These are phyloP conservation scores for Hemiscyllium ocellatum DNA, from an alignment of 2,113 vertebrate genomes.

Conservation along the genomic window DNA sequence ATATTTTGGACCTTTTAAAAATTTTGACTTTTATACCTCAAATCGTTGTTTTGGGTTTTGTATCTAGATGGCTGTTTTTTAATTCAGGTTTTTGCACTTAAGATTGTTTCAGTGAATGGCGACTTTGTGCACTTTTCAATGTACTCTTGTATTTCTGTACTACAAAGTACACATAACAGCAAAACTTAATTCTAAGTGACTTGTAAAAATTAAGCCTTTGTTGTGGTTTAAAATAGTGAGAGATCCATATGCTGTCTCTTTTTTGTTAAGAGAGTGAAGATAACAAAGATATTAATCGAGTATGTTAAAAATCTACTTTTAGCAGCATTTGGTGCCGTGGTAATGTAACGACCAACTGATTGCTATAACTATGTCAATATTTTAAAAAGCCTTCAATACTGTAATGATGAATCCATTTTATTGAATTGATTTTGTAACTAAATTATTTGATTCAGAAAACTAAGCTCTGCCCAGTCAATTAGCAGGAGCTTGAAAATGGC, in stretches of 20 bases:
- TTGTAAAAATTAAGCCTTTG: neutral
- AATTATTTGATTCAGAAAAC: neutral
- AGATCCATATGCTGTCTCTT: neutral
- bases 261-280: neutral
- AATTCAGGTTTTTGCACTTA: no score
- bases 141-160: no score
- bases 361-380: neutral
- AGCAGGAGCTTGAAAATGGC: neutral
- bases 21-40: no score
- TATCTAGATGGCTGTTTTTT: no score
- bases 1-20: no score
- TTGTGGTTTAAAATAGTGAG: neutral
- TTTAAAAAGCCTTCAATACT: neutral
- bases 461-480: neutral
- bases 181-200: neutral
- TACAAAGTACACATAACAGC: no score
- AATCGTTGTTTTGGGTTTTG: no score
- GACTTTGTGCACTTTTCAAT: no score
- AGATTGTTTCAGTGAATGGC: no score
- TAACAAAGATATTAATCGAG: neutral
- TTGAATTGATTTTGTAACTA: neutral
- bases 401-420: neutral
- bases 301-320: neutral
- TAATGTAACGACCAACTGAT: neutral
- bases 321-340: neutral